These are phyloP conservation scores for Pachyuromys duprasi DNA, from an alignment of 2,797 vertebrate genomes.

Conservation along the genomic window DNA sequence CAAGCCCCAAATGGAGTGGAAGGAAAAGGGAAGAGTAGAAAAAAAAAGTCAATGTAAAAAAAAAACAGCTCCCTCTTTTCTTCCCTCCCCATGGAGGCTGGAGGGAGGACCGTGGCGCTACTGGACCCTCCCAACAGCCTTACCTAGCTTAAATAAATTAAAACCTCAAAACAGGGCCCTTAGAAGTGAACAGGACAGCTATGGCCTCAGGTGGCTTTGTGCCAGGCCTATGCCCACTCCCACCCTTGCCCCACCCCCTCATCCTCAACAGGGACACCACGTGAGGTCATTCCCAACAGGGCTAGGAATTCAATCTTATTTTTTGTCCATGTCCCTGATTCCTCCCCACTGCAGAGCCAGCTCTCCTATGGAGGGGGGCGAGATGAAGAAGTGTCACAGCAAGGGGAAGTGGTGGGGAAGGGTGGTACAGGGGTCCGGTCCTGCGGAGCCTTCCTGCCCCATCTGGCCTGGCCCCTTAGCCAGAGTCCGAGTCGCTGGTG, in stretches of 20 bases:
- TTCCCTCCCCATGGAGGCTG: slow-evolving; percentile 74
- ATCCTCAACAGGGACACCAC: slow-evolving; percentile 45
- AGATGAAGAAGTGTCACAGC: slow-evolving; percentile 71
- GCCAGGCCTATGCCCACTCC: slow-evolving; percentile 60
- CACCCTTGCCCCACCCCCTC: slow-evolving; percentile 56
- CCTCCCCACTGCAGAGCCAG: slow-evolving; percentile 76
- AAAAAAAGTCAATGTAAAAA: slow-evolving; percentile 87
- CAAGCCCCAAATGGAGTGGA: slow-evolving; percentile 60
- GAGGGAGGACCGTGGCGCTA: slow-evolving; percentile 8
- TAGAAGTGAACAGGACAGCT: slow-evolving; percentile 72
- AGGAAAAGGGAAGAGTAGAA: slow-evolving; percentile 79
- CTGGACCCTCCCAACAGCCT: slow-evolving; percentile 29
- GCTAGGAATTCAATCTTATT: slow-evolving; percentile 23
- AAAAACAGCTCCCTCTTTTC: slow-evolving; percentile 80
- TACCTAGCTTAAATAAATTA: slow-evolving; percentile 83
- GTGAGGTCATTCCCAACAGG: slow-evolving; percentile 45
- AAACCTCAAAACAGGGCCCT: slow-evolving; percentile 80
- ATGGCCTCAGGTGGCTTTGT: slow-evolving; percentile 37
- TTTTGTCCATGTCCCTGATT: slow-evolving; percentile 61
- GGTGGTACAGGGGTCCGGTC: slow-evolving; percentile 82
- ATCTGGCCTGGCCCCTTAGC: slow-evolving; percentile 80
- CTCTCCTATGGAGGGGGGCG: slow-evolving; percentile 57
- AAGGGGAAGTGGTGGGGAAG: slow-evolving; percentile 39
- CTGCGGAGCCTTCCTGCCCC: slow-evolving; percentile 85
- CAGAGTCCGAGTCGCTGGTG: slow-evolving; percentile 96